Percentiles rank a stretch among this genome's conserved stretches.
These are phyloP conservation scores for Hylia prasina DNA, from an alignment of 2,113 vertebrate species.

Conservation along the genomic window DNA sequence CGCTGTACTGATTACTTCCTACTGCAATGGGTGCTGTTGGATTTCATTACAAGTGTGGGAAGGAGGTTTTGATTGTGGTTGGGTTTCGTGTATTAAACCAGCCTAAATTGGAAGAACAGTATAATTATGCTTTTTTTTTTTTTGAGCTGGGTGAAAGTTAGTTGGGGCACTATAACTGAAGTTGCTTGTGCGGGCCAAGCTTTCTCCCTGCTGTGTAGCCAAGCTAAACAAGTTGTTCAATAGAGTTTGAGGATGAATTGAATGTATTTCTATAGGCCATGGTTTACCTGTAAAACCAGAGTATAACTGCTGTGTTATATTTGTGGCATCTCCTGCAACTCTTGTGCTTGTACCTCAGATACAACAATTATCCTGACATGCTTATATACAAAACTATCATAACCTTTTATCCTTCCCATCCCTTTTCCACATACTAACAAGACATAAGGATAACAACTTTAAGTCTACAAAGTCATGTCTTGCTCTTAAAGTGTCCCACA, in stretches of 20 bases:
- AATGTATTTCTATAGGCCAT: not conserved
- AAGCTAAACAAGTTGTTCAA: not conserved
- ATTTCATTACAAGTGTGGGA: slow-evolving; percentile 21
- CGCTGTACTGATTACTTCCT: not conserved
- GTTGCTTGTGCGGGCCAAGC: not conserved
- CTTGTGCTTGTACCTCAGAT: not conserved
- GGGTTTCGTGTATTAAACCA: slow-evolving; percentile 36
- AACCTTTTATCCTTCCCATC: not conserved
- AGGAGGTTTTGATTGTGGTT: slow-evolving; percentile 17
- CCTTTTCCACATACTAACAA: not conserved
- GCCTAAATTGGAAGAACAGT: slow-evolving; percentile 39
- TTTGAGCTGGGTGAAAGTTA: not conserved
- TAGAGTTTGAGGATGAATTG: not conserved
- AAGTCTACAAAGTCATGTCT: not conserved
- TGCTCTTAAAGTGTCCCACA: not conserved
- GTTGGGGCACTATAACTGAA: not conserved
- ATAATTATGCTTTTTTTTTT: not conserved
- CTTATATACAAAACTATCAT: not conserved
- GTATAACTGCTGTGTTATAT: not conserved
- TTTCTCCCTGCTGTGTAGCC: not conserved
- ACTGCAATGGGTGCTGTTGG: not conserved
- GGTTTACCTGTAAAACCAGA: not conserved
- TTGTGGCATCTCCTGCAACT: not conserved
- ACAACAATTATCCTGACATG: not conserved
- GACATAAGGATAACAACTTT: not conserved